Conservation (phyloP, 2,888 invertebrate genomes). For the Rhopalosiphum nymphaeae region DNA sequence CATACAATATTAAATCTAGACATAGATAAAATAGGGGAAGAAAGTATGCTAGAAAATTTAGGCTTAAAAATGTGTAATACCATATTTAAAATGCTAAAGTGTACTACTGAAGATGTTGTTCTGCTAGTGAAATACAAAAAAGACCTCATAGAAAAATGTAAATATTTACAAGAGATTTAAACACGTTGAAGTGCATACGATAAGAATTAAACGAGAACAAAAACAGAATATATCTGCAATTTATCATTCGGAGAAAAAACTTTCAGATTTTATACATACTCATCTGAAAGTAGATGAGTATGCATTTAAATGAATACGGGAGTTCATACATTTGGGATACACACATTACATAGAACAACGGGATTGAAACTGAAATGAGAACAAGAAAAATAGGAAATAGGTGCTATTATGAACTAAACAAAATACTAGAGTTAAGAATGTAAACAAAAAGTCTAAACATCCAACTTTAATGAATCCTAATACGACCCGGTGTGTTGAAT, state of each 20-base stretch:
- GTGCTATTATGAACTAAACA: neutral
- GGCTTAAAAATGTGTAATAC: neutral
- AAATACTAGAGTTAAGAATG: neutral
- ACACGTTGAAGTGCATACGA: neutral
- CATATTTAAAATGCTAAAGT: neutral
- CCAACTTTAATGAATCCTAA: neutral
- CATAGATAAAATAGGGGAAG: neutral
- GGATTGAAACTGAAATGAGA: neutral
- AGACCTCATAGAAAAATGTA: neutral
- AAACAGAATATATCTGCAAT: neutral
- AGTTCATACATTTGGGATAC: neutral
- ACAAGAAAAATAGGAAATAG: neutral
- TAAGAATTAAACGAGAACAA: neutral
- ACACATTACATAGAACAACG: neutral
- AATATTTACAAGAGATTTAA: neutral
- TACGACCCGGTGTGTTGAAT: too few relatives aligned
- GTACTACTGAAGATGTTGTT: neutral
- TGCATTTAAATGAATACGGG: neutral
- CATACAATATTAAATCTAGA: neutral
- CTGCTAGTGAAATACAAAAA: neutral
- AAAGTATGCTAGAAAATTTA: neutral
- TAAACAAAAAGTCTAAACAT: neutral
- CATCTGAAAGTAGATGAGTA: neutral
- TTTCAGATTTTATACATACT: neutral
- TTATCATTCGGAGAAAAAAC: neutral